phyloP scores from a whole-genome alignment of 2,888 invertebrate genomes.

The Himalopsyche kuldschensis region DNA sequence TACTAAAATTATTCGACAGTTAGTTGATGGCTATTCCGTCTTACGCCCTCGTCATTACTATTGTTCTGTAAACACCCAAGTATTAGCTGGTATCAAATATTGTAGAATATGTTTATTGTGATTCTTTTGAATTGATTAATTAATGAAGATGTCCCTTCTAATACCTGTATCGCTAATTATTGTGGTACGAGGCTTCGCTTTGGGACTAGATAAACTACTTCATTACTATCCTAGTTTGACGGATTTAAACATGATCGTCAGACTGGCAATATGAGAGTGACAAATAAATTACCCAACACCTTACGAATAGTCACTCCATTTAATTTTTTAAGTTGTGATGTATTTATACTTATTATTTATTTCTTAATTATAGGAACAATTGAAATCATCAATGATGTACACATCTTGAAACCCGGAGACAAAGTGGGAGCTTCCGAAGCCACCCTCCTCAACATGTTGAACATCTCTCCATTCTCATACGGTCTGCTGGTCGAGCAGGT shows the following conservation, averaged over 20 bases:
- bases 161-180: constrained; percentile 5
- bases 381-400: constrained; percentile 98
- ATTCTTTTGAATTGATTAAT: neutral
- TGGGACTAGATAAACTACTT: constrained; percentile 23
- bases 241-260: constrained; percentile 6
- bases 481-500: constrained; percentile 91
- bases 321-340: neutral
- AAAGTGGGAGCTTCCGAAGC: constrained; percentile 99
- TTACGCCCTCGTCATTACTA: too few relatives aligned
- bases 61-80: too few relatives aligned
- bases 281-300: neutral
- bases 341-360: constrained; percentile 23
- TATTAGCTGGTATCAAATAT: too few relatives aligned
- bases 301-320: too few relatives aligned
- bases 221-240: constrained; percentile 30
- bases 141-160: constrained; percentile 17
- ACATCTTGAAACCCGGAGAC: constrained; percentile 91
- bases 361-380: constrained; percentile 69
- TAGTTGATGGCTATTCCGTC: too few relatives aligned
- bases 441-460: constrained; percentile 98
- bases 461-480: constrained; percentile 99
- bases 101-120: too few relatives aligned
- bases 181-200: constrained; percentile 27
- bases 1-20: too few relatives aligned
- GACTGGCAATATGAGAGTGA: constrained; percentile 28